These are phyloP conservation scores for Pangasius djambal DNA, from an alignment of 2,797 vertebrate genomes.

Conservation along the genomic window DNA sequence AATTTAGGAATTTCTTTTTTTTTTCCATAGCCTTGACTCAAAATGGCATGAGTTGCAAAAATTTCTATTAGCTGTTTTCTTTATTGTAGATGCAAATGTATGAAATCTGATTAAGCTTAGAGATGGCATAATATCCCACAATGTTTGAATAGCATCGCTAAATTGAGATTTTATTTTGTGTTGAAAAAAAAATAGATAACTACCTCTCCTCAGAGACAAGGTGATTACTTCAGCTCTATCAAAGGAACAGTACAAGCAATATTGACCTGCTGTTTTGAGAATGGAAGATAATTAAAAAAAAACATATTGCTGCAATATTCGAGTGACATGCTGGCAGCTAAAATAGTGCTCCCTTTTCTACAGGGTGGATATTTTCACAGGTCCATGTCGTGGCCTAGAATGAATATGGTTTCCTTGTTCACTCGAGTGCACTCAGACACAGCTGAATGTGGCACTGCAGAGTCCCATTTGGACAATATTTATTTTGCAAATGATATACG, in stretches of 20 bases:
- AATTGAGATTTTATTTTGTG: slow-evolving; percentile 19
- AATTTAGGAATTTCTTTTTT: background rate
- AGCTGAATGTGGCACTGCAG: background rate
- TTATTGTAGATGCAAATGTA: too few relatives aligned
- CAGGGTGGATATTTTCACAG: slow-evolving; percentile 57
- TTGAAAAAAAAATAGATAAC: background rate
- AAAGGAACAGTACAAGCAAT: background rate
- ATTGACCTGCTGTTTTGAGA: slow-evolving; percentile 12
- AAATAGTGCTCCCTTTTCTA: slow-evolving; percentile 56
- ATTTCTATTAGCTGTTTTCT: background rate
- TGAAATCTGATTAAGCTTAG: background rate
- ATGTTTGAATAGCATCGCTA: background rate
- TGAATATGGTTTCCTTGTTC: background rate
- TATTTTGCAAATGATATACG: background rate
- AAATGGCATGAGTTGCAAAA: background rate
- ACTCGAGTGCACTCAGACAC: background rate
- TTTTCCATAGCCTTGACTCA: background rate
- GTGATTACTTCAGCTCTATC: slow-evolving; percentile 5
- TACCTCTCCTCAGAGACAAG: background rate
- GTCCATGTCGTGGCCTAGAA: slow-evolving; percentile 42
- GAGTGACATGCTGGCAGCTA: slow-evolving; percentile 55
- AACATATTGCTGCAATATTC: slow-evolving; percentile 59
- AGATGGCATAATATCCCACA: background rate
- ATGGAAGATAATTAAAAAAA: slow-evolving; percentile 31
- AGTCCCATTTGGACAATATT: background rate